These are phyloP conservation scores for Bufo gargarizans DNA, from an alignment of 2,113 vertebrate genomes.

Conservation along the genomic window DNA sequence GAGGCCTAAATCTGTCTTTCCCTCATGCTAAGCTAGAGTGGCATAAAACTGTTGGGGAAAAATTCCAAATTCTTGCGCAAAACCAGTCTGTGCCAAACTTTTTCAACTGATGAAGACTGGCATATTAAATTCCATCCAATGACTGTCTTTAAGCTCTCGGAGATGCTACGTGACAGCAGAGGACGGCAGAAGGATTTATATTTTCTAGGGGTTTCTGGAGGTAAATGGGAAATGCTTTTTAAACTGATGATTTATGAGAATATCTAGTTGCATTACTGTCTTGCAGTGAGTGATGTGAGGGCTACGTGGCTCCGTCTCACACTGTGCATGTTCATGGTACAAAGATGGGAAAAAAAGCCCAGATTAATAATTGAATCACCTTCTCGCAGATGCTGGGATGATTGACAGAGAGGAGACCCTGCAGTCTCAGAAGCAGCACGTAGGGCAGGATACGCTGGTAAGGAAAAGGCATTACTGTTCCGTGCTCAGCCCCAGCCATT, in stretches of 20 bases:
- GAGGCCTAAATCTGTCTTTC: no score
- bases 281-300: neutral
- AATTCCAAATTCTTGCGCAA: no score
- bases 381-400: constrained; percentile 68
- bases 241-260: neutral
- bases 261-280: neutral
- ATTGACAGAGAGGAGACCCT: constrained; percentile 62
- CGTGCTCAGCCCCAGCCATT: neutral
- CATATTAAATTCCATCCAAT: no score
- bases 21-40: no score
- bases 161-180: neutral
- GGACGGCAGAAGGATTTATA: neutral
- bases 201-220: neutral
- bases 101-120: no score
- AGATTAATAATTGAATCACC: constrained; percentile 51
- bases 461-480: neutral
- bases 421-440: constrained; percentile 18
- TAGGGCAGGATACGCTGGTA: constrained; percentile 61
- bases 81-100: no score
- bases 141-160: no score
- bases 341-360: neutral
- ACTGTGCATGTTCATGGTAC: neutral
- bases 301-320: constrained; percentile 13
- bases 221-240: neutral
- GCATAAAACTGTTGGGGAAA: no score